phyloP scores from a whole-genome alignment of 1,140 invertebrate genomes.

The Pteromalus puparum region DNA sequence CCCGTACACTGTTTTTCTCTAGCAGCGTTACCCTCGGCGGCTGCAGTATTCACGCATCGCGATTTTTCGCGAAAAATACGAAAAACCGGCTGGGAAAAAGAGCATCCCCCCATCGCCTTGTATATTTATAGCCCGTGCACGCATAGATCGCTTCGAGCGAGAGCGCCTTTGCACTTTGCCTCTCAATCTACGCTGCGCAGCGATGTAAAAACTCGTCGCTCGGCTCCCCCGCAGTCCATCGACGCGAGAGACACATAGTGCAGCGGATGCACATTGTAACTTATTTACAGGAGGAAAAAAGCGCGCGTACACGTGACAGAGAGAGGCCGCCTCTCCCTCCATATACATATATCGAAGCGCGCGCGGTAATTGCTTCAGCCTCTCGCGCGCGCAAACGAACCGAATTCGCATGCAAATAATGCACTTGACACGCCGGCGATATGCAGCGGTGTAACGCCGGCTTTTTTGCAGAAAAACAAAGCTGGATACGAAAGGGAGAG shows the following conservation, averaged over 20 bases:
- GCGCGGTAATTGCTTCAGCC: slow-evolving; percentile 38
- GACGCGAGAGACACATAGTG: neutral
- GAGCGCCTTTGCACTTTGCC: slow-evolving; percentile 26
- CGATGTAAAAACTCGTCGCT: slow-evolving; percentile 21
- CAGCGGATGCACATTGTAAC: slow-evolving; percentile 21
- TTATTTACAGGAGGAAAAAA: slow-evolving; percentile 45
- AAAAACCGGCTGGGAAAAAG: neutral
- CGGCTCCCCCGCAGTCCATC: neutral
- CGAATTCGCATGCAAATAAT: slow-evolving; percentile 52
- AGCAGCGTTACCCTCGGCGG: too few species aligned
- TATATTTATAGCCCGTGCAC: slow-evolving; percentile 22
- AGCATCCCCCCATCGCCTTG: neutral
- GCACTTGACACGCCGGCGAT: slow-evolving; percentile 37
- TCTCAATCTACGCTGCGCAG: neutral
- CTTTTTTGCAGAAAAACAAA: slow-evolving; percentile 32
- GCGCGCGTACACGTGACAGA: slow-evolving; percentile 9
- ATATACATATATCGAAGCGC: neutral
- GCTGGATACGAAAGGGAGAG: neutral
- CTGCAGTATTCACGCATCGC: neutral
- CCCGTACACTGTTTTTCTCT: neutral
- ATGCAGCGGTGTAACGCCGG: neutral
- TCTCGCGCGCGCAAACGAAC: slow-evolving; percentile 40
- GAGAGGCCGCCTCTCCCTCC: neutral
- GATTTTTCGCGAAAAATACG: slow-evolving; percentile 21
- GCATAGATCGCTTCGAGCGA: neutral